These are phyloP conservation scores for Anser cygnoides DNA, from an alignment of 2,113 vertebrate genomes.

Conservation along the genomic window DNA sequence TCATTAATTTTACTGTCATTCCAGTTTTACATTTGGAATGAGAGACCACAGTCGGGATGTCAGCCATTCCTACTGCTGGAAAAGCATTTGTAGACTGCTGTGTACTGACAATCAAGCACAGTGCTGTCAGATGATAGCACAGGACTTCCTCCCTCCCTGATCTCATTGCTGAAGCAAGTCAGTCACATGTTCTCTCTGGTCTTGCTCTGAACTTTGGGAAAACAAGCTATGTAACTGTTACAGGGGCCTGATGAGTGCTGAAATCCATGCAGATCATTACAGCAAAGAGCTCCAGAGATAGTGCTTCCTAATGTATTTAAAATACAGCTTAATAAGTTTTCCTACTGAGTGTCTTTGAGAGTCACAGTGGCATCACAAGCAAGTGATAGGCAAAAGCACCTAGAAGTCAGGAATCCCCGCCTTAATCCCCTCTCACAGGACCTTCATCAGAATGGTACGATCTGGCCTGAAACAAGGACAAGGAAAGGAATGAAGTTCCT, in stretches of 20 bases:
- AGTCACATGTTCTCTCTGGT: not conserved
- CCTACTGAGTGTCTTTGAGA: not conserved
- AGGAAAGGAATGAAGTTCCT: not conserved
- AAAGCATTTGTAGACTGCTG: not conserved
- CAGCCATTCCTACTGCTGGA: not conserved
- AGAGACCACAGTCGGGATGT: not conserved
- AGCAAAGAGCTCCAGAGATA: not conserved
- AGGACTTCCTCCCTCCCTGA: not conserved
- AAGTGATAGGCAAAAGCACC: not conserved
- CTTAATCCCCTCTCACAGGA: not conserved
- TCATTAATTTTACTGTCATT: not conserved
- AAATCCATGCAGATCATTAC: not conserved
- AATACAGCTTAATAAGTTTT: not conserved
- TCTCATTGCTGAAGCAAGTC: not conserved
- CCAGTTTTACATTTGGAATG: not conserved
- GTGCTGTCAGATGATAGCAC: not conserved
- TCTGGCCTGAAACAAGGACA: not conserved
- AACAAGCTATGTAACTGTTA: not conserved
- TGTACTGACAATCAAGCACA: not conserved
- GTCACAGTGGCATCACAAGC: not conserved
- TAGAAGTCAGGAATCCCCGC: not conserved
- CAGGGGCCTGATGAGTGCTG: not conserved
- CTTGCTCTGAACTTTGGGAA: not conserved
- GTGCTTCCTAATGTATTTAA: not conserved
- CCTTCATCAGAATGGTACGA: not conserved